Evolutionary conservation across 2,888 invertebrate genomes (phyloP), one percentile per base, ranked within the genome.

Genomic region (Neoaliturus tenellus): DNA sequence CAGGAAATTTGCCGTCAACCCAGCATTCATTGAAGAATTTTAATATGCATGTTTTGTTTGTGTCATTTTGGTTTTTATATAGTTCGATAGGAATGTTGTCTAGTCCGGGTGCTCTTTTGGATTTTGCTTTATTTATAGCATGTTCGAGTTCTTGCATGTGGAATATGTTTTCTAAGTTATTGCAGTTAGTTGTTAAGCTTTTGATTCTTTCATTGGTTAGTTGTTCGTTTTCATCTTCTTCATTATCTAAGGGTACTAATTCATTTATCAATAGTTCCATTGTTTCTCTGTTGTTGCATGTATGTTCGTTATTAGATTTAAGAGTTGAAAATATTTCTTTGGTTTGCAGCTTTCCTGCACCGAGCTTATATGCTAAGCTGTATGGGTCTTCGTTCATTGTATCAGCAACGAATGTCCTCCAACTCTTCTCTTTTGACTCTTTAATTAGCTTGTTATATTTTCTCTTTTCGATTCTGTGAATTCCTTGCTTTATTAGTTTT

Each of bases 101-200:
- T 2, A 17, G 31, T 5, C 80, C 80, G 14, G 80, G 51, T 6
- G 55, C 80, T n/a, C 39, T 80, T 25, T 25, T 80, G 8, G 23
- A 20, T 33, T 31, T 35, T 0, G 58, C 4, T 33, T 31, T 33
- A 23, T 6, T 2, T 1, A 44, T 12, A 17, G 44, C 44, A 20
- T 17, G 0, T 0, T 17, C 0, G n/a, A 80, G 28, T 33, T 31
- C 55, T 39, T 25, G 8, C 8, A n/a, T 28, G 12, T 12, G n/a
- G 3, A 20, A 69, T n/a, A 20, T 51, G 35, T 31, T 3, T 20
- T 80, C 44, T 4, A 62, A 4, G 10, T 10, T 62, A 20, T 62
- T 31, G 14, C 3, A 12, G 48, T 12, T 35, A n/a, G 35, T 35
- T n/a, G 48, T 12, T n/a, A n/a, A 1, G n/a, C 31, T 25, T n/a